Evolutionary conservation across 2,797 vertebrate genomes (phyloP).

Genomic region (Neosilurus mollespiculum): DNA sequence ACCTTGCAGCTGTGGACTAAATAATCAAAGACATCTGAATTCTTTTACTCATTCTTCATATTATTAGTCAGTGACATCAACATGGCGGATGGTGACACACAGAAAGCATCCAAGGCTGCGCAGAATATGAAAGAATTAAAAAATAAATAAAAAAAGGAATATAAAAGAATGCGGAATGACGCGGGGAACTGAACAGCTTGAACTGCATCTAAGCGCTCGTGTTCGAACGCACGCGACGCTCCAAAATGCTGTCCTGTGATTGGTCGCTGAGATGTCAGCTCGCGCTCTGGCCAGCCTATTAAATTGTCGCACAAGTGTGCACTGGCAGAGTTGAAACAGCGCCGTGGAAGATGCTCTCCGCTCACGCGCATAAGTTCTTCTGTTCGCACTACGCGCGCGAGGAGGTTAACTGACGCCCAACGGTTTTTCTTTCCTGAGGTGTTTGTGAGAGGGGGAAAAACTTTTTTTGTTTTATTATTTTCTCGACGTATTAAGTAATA

Average conservation of each 20-base stretch:
- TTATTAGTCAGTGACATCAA: conserved; percentile 19
- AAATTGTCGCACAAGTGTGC: conserved; percentile 2
- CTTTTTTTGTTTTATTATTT: neutral
- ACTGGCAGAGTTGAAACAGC: neutral
- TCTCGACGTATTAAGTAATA: neutral
- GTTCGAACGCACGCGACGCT: conserved; percentile 8
- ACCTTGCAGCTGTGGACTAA: neutral
- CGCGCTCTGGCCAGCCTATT: conserved; percentile 11
- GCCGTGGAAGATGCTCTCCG: conserved; percentile 28
- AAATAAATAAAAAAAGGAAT: no score
- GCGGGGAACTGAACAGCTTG: neutral
- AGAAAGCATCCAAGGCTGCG: conserved; percentile 5
- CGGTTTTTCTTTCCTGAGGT: neutral
- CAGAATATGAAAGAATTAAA: neutral
- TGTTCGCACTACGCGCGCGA: neutral
- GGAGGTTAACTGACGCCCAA: neutral
- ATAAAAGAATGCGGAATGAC: neutral
- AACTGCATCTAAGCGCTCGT: neutral
- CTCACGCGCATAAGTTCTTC: conserved; percentile 3
- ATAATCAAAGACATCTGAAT: neutral
- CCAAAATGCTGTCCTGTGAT: conserved; percentile 25
- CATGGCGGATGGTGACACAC: neutral
- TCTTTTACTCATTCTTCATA: neutral
- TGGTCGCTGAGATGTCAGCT: conserved; percentile 39
- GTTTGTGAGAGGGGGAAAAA: neutral